These are phyloP conservation scores for Spinibarbus caldwelli DNA, from an alignment of 2,797 vertebrate species.

Conservation along the genomic window DNA sequence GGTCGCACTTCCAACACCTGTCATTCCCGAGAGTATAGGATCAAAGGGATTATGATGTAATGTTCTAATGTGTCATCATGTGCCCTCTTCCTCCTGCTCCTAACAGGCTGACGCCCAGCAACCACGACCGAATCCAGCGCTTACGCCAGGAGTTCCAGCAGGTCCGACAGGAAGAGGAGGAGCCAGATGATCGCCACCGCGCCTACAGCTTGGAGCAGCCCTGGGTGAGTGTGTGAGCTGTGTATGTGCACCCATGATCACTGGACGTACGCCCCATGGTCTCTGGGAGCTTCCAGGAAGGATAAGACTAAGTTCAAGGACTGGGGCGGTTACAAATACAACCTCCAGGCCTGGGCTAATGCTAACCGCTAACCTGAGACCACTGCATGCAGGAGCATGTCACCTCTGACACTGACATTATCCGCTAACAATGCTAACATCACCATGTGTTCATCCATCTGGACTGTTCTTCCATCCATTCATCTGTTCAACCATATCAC, in stretches of 20 bases:
- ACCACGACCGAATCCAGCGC: slow-evolving; percentile 97
- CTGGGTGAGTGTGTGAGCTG: slow-evolving; percentile 85
- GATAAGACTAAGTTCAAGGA: slow-evolving; percentile 15
- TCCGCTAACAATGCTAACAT: slow-evolving; percentile 62
- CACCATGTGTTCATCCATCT: slow-evolving; percentile 57
- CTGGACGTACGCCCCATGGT: not conserved
- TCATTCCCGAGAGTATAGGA: slow-evolving; percentile 11
- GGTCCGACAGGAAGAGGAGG: slow-evolving; percentile 85
- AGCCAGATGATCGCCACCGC: slow-evolving; percentile 85
- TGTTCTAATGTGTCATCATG: slow-evolving; percentile 23
- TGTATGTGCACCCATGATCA: slow-evolving; percentile 1
- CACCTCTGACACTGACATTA: slow-evolving; percentile 60
- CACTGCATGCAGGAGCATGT: slow-evolving; percentile 57
- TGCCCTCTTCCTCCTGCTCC: slow-evolving; percentile 66
- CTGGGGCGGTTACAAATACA: not conserved
- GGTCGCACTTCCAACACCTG: slow-evolving; percentile 27
- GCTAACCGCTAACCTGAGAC: slow-evolving; percentile 46
- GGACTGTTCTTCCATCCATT: slow-evolving; percentile 55
- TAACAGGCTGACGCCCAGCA: slow-evolving; percentile 90
- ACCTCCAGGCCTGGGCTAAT: slow-evolving; percentile 19
- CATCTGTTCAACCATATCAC: slow-evolving; percentile 61
- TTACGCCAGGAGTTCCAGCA: slow-evolving; percentile 95
- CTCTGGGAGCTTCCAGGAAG: slow-evolving; percentile 9
- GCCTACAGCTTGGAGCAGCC: slow-evolving; percentile 94
- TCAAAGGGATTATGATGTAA: slow-evolving; percentile 43